Percentiles rank a stretch among this genome's conserved stretches.
Conservation (phyloP, 1,140 invertebrate genomes). For the Formica exsecta region DNA sequence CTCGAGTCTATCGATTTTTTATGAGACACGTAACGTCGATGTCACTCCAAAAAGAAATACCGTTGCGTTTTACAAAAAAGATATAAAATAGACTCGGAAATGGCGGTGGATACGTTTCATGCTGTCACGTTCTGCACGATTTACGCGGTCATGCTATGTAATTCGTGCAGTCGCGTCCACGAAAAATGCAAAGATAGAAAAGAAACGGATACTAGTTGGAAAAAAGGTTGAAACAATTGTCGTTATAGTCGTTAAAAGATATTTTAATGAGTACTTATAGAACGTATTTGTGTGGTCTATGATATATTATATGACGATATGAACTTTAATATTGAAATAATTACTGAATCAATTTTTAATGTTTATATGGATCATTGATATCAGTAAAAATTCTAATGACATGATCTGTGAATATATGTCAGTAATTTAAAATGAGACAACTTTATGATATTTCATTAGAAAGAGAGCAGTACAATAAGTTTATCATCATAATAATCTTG, state of each 20-base stretch:
- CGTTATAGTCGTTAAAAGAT: background rate
- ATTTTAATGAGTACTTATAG: background rate
- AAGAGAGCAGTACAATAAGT: background rate
- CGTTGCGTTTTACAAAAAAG: conserved; percentile 34
- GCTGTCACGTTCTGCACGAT: conserved; percentile 44
- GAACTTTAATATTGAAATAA: background rate
- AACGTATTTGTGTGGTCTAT: background rate
- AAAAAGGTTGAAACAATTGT: background rate
- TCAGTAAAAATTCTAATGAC: background rate
- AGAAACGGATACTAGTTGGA: background rate
- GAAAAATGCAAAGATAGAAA: conserved; percentile 1
- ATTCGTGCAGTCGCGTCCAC: background rate
- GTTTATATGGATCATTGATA: background rate
- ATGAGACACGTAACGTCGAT: conserved; percentile 51
- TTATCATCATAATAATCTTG: background rate
- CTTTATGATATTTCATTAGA: background rate
- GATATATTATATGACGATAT: too few relatives aligned
- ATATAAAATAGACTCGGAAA: conserved; percentile 52
- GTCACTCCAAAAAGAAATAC: conserved; percentile 43
- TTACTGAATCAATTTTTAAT: background rate
- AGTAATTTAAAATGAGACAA: background rate
- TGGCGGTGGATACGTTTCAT: conserved; percentile 16
- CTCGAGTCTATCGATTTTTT: conserved; percentile 48
- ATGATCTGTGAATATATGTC: background rate
- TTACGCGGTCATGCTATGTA: conserved; percentile 25